Conservation (phyloP, 1,140 invertebrate species). For the Drosophila simulans region DNA sequence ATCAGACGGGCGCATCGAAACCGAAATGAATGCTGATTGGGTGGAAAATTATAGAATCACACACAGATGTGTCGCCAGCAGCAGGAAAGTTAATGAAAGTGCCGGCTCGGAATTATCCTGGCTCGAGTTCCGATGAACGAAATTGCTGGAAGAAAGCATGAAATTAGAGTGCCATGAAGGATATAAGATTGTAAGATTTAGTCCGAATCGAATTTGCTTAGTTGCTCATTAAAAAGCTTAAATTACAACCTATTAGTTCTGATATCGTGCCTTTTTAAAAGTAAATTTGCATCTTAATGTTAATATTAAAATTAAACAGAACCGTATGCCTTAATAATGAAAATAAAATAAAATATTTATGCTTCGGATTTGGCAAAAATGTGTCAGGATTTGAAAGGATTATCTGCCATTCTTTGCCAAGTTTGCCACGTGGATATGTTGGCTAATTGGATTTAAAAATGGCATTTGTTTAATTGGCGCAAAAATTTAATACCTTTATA, state of each 20-base stretch:
- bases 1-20: constrained; percentile 57
- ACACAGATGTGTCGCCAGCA: constrained; percentile 45
- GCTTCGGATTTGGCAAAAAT: too few relatives aligned
- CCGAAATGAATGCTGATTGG: constrained; percentile 65
- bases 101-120: constrained; percentile 19
- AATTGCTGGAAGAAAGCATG: constrained; percentile 2
- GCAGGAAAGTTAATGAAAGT: constrained; percentile 63
- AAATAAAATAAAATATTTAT: too few relatives aligned
- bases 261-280: background rate
- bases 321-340: too few relatives aligned
- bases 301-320: too few relatives aligned
- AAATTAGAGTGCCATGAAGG: constrained; percentile 2
- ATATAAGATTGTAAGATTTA: background rate
- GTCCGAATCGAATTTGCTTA: background rate
- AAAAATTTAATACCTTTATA: background rate
- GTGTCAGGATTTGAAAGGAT: too few relatives aligned
- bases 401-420: too few relatives aligned
- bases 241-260: background rate
- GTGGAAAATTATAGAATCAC: constrained; percentile 46
- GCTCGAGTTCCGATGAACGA: background rate
- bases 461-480: background rate
- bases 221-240: background rate
- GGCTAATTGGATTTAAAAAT: background rate
- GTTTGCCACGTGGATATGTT: too few relatives aligned
- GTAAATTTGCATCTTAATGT: background rate